Evolutionary conservation across 2,888 invertebrate genomes (phyloP), one percentile per base, ranked within the genome.

Genomic region (Pammene fasciana): DNA sequence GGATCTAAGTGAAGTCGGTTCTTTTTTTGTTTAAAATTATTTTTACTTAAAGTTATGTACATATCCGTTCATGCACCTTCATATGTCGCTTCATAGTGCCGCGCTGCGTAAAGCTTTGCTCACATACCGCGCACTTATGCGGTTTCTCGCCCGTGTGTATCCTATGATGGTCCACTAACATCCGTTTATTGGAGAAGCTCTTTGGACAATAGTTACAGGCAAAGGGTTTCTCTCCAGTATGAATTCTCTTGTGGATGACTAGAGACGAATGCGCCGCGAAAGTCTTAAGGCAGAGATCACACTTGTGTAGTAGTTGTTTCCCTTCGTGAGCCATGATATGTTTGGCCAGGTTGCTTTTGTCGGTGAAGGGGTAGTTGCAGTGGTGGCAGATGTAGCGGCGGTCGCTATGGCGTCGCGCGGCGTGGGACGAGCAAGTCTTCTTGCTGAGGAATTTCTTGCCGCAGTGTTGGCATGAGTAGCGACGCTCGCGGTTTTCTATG

Each of bases 141-240:
- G 92, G 92, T 43, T 89, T 86, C 61, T 90, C 92, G 0, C 92
- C 93, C 0, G 92, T 92, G 71, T 93, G 93, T 7, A 86, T 89
- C 48, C 86, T 83, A 1, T 85, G 80, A 72, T 93, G 93, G 16
- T 90, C 91, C 0, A 81, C 82, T 68, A 90, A 73, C 62, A 87
- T 82, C 48, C 86, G 84, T 72, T 85, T 90, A 0, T 90, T 87
- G 4, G 89, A 76, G 70, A 92, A 92, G 11, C 81, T 83, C 72
- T 91, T 92, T 0, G 83, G 73, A 68, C 92, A 92, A 67, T 81
- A 86, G 7, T 70, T 81, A 66, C 92, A 92, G 0, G 72, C 62
- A 65, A 79, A 92, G 0, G 92, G 92, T 43, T 87, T 71, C 55
- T 92, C 92, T 0, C 92, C 90, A 0, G 92, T 87, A 73, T 92